These are phyloP conservation scores for Diogma glabrata DNA, from an alignment of 2,888 invertebrate species.

Conservation along the genomic window DNA sequence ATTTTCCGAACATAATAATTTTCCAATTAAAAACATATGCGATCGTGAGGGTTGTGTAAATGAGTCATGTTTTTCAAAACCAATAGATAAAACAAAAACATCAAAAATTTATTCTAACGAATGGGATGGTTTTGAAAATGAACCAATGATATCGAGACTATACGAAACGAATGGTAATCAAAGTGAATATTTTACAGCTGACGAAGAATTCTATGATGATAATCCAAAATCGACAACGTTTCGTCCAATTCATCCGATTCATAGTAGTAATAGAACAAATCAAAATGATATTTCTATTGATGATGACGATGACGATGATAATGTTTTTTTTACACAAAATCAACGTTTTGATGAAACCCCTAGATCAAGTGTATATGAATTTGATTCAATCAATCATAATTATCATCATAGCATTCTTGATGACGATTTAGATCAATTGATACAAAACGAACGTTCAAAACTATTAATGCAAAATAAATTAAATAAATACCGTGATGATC, in stretches of 20 bases:
- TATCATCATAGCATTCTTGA: slow-evolving; percentile 25
- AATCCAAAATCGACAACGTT: neutral
- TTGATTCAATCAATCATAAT: neutral
- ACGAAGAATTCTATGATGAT: slow-evolving; percentile 22
- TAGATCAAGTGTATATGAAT: slow-evolving; percentile 9
- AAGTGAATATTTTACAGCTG: slow-evolving; percentile 16
- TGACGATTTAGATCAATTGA: slow-evolving; percentile 32
- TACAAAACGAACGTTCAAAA: slow-evolving; percentile 32
- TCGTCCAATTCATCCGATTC: too few relatives aligned
- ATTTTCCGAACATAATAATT: neutral
- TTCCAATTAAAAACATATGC: slow-evolving; percentile 8
- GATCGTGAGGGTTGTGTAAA: slow-evolving; percentile 14
- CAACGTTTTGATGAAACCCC: too few relatives aligned
- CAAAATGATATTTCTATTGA: neutral
- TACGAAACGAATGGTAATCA: slow-evolving; percentile 5
- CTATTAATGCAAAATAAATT: slow-evolving; percentile 34
- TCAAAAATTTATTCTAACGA: slow-evolving; percentile 7
- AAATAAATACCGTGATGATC: slow-evolving; percentile 25
- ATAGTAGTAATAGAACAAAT: slow-evolving; percentile 21
- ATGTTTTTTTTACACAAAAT: too few relatives aligned
- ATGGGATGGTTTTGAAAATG: slow-evolving; percentile 4
- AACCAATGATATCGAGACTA: neutral
- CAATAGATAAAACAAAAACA: neutral
- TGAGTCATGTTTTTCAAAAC: slow-evolving; percentile 14
- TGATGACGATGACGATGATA: slow-evolving; percentile 8